These are phyloP conservation scores for Sparidentex hasta DNA, from an alignment of 2,797 vertebrate genomes.

Conservation along the genomic window DNA sequence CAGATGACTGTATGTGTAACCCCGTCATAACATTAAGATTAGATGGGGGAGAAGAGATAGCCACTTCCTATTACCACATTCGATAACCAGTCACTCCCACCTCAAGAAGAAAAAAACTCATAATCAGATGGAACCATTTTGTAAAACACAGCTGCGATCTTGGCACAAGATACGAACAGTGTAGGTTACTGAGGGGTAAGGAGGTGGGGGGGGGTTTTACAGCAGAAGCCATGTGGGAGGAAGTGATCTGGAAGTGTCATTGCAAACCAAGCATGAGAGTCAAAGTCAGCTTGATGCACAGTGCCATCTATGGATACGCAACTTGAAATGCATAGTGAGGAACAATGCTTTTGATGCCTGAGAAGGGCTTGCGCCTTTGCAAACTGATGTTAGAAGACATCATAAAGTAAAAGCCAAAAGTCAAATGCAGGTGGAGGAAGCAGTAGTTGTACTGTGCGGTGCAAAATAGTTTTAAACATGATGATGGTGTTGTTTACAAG, in stretches of 20 bases:
- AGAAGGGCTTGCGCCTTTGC: conserved; percentile 3
- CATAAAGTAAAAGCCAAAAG: conserved; percentile 10
- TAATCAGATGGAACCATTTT: conserved; percentile 51
- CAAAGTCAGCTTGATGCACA: conserved; percentile 78
- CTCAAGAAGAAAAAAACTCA: conserved; percentile 18
- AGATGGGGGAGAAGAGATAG: conserved; percentile 60
- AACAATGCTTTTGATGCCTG: not conserved
- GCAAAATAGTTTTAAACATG: conserved; percentile 3
- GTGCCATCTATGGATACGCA: conserved; percentile 85
- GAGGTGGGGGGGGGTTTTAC: not conserved
- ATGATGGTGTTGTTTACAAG: not conserved
- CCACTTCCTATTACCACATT: conserved; percentile 63
- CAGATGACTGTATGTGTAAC: conserved; percentile 71
- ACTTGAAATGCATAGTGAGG: conserved; percentile 77
- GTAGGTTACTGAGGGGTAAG: not conserved
- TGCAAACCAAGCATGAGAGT: conserved; percentile 41
- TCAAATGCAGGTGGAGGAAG: conserved; percentile 14
- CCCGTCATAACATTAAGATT: conserved; percentile 71
- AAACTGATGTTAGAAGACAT: conserved; percentile 17
- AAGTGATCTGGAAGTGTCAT: conserved; percentile 60
- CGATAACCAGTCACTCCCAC: conserved; percentile 51
- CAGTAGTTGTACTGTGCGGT: not conserved
- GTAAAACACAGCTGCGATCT: conserved; percentile 54
- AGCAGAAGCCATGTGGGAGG: conserved; percentile 47
- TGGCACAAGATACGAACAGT: conserved; percentile 40